Percentiles rank a stretch among this genome's conserved stretches.
These are phyloP conservation scores for Tupiocoris notatus DNA, from an alignment of 2,888 invertebrate species.

Conservation along the genomic window DNA sequence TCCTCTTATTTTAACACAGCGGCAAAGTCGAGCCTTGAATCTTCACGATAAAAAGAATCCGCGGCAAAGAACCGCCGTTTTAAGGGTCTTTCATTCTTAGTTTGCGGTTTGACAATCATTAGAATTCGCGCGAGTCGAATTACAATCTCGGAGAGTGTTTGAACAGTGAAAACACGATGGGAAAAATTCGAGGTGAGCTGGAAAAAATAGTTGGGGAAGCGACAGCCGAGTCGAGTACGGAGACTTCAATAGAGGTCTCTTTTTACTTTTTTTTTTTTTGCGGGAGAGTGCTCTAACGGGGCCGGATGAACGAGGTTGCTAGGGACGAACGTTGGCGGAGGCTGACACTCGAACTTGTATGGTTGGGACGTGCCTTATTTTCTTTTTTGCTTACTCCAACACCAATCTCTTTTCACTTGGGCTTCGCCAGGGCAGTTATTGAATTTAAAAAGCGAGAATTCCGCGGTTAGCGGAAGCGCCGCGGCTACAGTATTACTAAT, in stretches of 20 bases:
- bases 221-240: not conserved
- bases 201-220: conserved; percentile 2
- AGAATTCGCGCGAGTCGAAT: not conserved
- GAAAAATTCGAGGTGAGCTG: not conserved
- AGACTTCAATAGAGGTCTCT: not conserved
- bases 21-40: not conserved
- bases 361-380: conserved; percentile 27
- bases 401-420: conserved; percentile 3
- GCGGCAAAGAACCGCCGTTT: not conserved
- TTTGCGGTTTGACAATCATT: conserved; percentile 27
- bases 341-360: conserved; percentile 32
- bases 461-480: conserved; percentile 21
- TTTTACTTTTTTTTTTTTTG: not conserved
- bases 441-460: conserved; percentile 38
- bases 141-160: not conserved
- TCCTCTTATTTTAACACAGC: too few species aligned
- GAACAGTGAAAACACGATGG: not conserved
- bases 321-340: conserved; percentile 17
- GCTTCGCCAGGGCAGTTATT: conserved; percentile 15
- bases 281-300: not conserved
- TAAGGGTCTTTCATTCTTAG: not conserved
- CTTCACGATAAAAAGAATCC: not conserved
- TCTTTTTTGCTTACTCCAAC: not conserved
- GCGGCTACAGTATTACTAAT: conserved; percentile 26
- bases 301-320: too few species aligned